phyloP scores from a whole-genome alignment of 2,888 invertebrate genomes.

The Rhorus exstirpatorius region DNA sequence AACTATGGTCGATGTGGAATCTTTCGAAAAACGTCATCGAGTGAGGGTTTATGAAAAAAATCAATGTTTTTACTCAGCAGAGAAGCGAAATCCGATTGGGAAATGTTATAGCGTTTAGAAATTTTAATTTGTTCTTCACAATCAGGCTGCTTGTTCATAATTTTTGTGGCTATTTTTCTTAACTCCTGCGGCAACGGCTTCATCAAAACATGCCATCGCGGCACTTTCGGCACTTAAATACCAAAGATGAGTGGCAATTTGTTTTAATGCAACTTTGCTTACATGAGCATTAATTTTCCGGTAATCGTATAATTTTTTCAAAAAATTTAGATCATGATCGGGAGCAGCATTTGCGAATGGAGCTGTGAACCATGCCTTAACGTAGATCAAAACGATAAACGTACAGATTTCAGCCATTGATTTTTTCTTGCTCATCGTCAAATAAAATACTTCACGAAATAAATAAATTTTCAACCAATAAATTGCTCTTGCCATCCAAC shows the following conservation, averaged over 20 bases:
- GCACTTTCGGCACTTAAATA: conserved; percentile 7
- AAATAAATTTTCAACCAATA: neutral
- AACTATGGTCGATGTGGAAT: neutral
- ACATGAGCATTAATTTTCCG: conserved; percentile 1
- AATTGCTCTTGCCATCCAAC: conserved; percentile 13
- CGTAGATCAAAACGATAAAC: neutral
- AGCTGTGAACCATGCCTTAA: conserved; percentile 7
- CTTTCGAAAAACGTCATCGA: no score
- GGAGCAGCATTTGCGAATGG: neutral
- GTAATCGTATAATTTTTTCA: conserved; percentile 9
- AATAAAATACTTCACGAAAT: neutral
- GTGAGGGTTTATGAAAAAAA: neutral
- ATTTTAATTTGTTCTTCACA: neutral
- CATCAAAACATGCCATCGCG: conserved; percentile 14
- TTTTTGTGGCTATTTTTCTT: conserved; percentile 8
- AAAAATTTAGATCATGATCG: neutral
- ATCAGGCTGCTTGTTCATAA: neutral
- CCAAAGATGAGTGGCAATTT: neutral
- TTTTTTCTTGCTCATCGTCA: neutral
- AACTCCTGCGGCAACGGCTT: neutral
- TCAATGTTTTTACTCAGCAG: conserved; percentile 7
- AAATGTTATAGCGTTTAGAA: neutral
- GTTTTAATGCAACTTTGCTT: conserved; percentile 8
- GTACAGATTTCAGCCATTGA: neutral
- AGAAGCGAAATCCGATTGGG: neutral